Percentiles rank a stretch among this genome's conserved stretches.
These are phyloP conservation scores for Drosophila bipectinata DNA, from an alignment of 1,140 invertebrate species.

Conservation along the genomic window DNA sequence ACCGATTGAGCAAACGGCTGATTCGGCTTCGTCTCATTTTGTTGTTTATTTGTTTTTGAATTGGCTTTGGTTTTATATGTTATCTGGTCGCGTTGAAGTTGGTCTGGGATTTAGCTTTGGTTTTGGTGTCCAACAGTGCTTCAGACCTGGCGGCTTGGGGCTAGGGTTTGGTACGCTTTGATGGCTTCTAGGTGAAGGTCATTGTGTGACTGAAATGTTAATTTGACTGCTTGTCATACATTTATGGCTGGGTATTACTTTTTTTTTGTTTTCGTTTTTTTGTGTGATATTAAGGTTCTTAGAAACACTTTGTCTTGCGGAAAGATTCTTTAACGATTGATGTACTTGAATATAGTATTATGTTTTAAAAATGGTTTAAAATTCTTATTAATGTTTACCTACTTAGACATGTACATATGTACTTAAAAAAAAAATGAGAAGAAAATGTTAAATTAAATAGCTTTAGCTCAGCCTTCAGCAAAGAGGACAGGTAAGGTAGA, in stretches of 20 bases:
- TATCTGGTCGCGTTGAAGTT: conserved; percentile 38
- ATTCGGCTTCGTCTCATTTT: conserved; percentile 43
- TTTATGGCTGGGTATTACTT: conserved; percentile 20
- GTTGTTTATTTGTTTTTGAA: conserved; percentile 24
- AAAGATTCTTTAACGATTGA: conserved; percentile 2
- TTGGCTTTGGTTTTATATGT: conserved; percentile 49
- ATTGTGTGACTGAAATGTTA: conserved; percentile 75
- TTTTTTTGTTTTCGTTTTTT: conserved; percentile 3
- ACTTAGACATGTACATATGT: no score
- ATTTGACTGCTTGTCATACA: conserved; percentile 57
- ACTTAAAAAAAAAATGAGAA: no score
- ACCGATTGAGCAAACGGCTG: conserved; percentile 65
- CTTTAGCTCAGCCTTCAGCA: no score
- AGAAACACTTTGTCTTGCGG: conserved; percentile 17
- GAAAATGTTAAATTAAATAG: no score
- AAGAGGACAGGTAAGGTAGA: no score
- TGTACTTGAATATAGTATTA: no score
- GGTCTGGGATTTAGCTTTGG: conserved; percentile 33
- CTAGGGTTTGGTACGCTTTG: conserved; percentile 61
- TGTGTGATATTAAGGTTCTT: conserved; percentile 34
- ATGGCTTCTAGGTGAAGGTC: conserved; percentile 79
- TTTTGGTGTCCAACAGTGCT: conserved; percentile 27
- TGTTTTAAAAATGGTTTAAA: no score
- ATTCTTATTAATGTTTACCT: not conserved
- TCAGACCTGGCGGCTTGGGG: conserved; percentile 5